phyloP scores from a whole-genome alignment of 1,140 invertebrate species.

The Parasteatoda tepidariorum region DNA sequence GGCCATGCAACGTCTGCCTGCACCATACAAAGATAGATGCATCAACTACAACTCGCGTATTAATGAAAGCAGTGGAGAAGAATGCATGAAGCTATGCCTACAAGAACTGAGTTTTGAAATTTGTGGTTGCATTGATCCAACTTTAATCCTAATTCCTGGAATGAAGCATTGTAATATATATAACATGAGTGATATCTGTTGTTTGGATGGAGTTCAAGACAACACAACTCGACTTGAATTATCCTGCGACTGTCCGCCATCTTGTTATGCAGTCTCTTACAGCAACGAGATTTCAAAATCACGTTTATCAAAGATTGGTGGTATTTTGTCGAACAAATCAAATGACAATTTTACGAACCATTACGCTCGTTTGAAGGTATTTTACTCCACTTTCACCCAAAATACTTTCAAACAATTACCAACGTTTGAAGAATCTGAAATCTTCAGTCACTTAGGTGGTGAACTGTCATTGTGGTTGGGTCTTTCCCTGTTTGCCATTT shows the following conservation, averaged over 20 bases:
- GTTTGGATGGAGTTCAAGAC: conserved; percentile 3
- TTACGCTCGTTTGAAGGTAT: neutral
- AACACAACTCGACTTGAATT: neutral
- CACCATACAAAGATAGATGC: conserved; percentile 32
- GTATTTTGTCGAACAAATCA: neutral
- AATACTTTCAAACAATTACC: neutral
- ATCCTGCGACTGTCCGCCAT: conserved; percentile 2
- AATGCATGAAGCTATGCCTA: neutral
- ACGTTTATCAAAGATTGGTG: too few relatives aligned
- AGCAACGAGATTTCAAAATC: neutral
- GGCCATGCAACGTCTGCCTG: neutral
- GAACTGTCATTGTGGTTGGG: conserved; percentile 2
- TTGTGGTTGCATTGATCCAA: conserved; percentile 21
- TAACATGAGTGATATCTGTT: neutral
- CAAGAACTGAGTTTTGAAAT: neutral
- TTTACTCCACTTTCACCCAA: neutral
- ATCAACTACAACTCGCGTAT: neutral
- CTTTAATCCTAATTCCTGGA: neutral
- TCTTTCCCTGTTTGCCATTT: neutral
- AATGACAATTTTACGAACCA: neutral
- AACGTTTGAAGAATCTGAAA: neutral
- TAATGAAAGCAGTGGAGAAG: neutral
- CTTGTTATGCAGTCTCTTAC: neutral
- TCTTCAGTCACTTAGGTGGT: neutral
- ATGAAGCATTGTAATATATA: neutral